Conservation (phyloP, 2,888 invertebrate genomes). For the Thymelicus lineola region DNA sequence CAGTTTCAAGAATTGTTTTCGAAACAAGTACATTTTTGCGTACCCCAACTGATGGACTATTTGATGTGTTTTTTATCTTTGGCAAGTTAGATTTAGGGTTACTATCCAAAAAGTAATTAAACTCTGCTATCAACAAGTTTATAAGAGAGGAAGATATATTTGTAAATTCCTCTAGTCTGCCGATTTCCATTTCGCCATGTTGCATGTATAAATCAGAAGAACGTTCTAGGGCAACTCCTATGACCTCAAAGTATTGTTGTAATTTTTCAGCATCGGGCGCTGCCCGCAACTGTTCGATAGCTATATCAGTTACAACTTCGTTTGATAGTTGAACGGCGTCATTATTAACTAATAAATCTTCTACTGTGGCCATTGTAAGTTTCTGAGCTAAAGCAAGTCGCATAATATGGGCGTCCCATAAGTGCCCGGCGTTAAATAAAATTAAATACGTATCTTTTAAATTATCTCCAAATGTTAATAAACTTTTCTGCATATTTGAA, state of each 20-base stretch:
- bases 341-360: slow-evolving; percentile 67
- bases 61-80: slow-evolving; percentile 36
- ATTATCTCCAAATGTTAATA: slow-evolving; percentile 59
- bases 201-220: slow-evolving; percentile 57
- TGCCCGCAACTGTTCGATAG: slow-evolving; percentile 62
- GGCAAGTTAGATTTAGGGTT: slow-evolving; percentile 52
- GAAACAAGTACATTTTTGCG: slow-evolving; percentile 38
- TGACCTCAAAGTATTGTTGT: slow-evolving; percentile 53
- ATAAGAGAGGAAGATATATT: slow-evolving; percentile 56
- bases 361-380: slow-evolving; percentile 68
- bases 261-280: slow-evolving; percentile 64
- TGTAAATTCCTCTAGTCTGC: slow-evolving; percentile 66
- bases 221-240: slow-evolving; percentile 55
- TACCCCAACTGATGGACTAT: slow-evolving; percentile 37
- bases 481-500: slow-evolving; percentile 59
- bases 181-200: slow-evolving; percentile 63
- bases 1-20: slow-evolving; percentile 64
- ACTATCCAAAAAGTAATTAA: slow-evolving; percentile 64
- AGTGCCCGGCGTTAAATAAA: slow-evolving; percentile 65
- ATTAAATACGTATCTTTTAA: slow-evolving; percentile 64
- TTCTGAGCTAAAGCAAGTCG: slow-evolving; percentile 68
- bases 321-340: slow-evolving; percentile 63
- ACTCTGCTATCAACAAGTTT: slow-evolving; percentile 65
- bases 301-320: slow-evolving; percentile 64
- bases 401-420: slow-evolving; percentile 70